Evolutionary conservation across 2,113 vertebrate species (phyloP).

Genomic region (Jaculus jaculus): DNA sequence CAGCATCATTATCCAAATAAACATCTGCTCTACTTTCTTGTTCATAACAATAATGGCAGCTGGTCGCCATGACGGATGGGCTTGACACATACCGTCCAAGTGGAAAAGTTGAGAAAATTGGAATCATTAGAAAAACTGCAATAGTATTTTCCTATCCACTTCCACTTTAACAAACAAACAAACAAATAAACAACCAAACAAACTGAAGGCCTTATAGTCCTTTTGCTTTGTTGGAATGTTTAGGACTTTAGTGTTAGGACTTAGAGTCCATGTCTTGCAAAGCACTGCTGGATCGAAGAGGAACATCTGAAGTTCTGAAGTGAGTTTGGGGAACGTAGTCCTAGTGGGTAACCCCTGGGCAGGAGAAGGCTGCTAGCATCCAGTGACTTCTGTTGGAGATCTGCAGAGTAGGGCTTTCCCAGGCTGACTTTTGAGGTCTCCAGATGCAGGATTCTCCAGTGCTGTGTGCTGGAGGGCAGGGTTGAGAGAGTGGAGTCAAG

Average conservation of each 20-base stretch:
- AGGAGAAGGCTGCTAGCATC: background rate
- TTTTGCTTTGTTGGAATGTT: constrained; percentile 19
- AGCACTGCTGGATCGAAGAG: background rate
- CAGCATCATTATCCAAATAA: constrained; percentile 72
- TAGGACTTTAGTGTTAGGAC: background rate
- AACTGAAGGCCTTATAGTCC: background rate
- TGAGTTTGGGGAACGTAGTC: background rate
- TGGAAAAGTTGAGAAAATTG: constrained; percentile 70
- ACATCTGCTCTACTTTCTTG: constrained; percentile 73
- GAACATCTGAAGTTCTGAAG: background rate
- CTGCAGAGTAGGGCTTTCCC: background rate
- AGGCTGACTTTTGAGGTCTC: background rate
- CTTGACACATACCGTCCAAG: constrained; percentile 54
- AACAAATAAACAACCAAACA: background rate
- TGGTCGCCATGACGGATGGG: constrained; percentile 64
- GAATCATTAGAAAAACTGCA: constrained; percentile 57
- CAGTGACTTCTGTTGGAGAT: background rate
- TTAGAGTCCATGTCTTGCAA: background rate
- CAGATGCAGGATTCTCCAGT: background rate
- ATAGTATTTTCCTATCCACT: constrained; percentile 51
- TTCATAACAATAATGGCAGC: constrained; percentile 73
- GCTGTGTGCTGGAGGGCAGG: background rate
- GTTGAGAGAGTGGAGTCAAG: background rate
- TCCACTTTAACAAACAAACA: no score
- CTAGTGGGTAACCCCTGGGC: background rate